Evolutionary conservation across 2,797 vertebrate species (phyloP).

Genomic region (Typhlichthys subterraneus): DNA sequence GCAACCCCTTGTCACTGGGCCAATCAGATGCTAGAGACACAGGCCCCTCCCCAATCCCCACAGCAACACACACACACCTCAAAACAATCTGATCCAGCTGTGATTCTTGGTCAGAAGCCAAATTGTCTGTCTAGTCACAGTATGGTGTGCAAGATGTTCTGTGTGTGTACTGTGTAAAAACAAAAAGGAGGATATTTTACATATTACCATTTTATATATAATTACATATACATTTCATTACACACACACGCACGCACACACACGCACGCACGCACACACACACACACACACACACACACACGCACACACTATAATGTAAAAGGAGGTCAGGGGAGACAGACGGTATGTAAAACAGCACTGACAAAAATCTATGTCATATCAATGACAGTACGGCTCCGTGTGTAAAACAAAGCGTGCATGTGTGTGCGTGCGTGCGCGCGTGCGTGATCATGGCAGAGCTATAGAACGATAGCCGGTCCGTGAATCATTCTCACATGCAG

Average conservation of each 20-base stretch:
- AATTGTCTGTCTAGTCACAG: slow-evolving; percentile 41
- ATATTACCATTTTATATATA: background rate
- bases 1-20: slow-evolving; percentile 48
- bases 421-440: background rate
- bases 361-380: slow-evolving; percentile 10
- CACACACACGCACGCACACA: no score
- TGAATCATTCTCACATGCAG: slow-evolving; percentile 65
- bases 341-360: background rate
- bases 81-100: slow-evolving; percentile 66
- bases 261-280: no score
- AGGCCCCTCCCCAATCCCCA: slow-evolving; percentile 33
- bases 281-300: no score
- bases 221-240: no score
- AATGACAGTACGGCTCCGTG: slow-evolving; percentile 15
- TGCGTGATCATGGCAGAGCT: background rate
- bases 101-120: slow-evolving; percentile 68
- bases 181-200: background rate
- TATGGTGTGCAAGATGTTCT: slow-evolving; percentile 36
- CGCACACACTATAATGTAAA: background rate
- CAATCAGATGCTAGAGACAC: slow-evolving; percentile 63
- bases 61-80: slow-evolving; percentile 40
- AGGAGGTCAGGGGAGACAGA: background rate
- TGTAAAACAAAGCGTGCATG: background rate
- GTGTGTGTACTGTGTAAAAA: slow-evolving; percentile 11
- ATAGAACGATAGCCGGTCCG: slow-evolving; percentile 47